A percentile compares a stretch with the other conserved stretches of the same genome.
Evolutionary conservation across 2,888 invertebrate genomes (phyloP).

Genomic region (Glyphotaelius pellucidus): DNA sequence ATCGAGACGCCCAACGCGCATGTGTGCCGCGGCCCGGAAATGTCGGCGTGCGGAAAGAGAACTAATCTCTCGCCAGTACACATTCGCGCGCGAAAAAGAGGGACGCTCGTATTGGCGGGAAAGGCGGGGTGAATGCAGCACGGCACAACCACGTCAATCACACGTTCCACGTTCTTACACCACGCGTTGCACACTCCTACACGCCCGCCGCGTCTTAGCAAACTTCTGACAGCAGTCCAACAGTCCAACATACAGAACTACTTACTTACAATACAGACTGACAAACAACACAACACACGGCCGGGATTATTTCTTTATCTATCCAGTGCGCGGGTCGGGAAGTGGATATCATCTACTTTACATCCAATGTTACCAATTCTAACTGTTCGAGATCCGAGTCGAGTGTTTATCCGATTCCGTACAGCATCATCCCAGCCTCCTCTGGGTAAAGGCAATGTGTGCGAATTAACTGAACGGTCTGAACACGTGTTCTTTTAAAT

Average conservation of each 20-base stretch:
- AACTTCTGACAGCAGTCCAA: neutral
- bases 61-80: slow-evolving; percentile 52
- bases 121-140: slow-evolving; percentile 60
- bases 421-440: neutral
- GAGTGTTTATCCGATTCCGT: neutral
- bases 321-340: slow-evolving; percentile 33
- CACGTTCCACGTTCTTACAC: slow-evolving; percentile 46
- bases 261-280: no score
- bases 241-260: neutral
- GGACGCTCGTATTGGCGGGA: slow-evolving; percentile 58
- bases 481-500: slow-evolving; percentile 25
- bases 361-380: slow-evolving; percentile 1
- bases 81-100: slow-evolving; percentile 58
- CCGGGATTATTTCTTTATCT: slow-evolving; percentile 13
- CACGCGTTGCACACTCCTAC: slow-evolving; percentile 47
- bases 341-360: neutral
- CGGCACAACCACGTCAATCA: slow-evolving; percentile 54
- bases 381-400: neutral
- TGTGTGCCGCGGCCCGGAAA: slow-evolving; percentile 55
- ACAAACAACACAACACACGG: neutral
- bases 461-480: neutral
- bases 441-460: neutral
- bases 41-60: slow-evolving; percentile 53
- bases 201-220: slow-evolving; percentile 42
- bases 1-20: slow-evolving; percentile 52